These are phyloP conservation scores for Hozukius guyotensis DNA, from an alignment of 2,797 vertebrate genomes.

Conservation along the genomic window DNA sequence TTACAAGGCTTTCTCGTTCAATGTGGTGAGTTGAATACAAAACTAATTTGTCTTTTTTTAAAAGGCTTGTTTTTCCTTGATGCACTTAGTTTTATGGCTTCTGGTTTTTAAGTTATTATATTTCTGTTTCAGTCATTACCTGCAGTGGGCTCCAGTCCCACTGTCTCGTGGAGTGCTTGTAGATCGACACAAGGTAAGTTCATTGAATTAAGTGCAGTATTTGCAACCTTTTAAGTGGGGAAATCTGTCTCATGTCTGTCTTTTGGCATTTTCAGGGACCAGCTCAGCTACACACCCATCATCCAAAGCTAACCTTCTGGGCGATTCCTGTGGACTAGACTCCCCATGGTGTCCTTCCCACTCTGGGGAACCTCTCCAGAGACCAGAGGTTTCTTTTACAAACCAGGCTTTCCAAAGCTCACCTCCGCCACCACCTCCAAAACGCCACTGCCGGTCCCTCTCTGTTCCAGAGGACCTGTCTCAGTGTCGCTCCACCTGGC, in stretches of 20 bases:
- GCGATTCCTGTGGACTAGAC: constrained; percentile 75
- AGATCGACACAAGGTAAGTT: constrained; percentile 68
- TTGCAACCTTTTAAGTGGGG: not conserved
- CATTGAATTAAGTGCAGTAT: not conserved
- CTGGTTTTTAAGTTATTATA: not conserved
- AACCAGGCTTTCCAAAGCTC: constrained; percentile 84
- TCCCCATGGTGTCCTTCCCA: constrained; percentile 62
- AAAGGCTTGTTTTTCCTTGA: not conserved
- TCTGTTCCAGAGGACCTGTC: constrained; percentile 94
- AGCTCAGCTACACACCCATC: constrained; percentile 80
- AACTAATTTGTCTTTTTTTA: not conserved
- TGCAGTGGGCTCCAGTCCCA: constrained; percentile 77
- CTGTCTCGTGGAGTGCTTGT: constrained; percentile 72
- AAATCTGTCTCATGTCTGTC: constrained; percentile 17
- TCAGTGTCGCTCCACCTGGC: constrained; percentile 90
- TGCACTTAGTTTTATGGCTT: not conserved
- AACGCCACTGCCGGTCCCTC: constrained; percentile 93
- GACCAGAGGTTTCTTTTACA: constrained; percentile 73
- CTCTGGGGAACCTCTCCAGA: constrained; percentile 63
- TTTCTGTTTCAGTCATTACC: constrained; percentile 74
- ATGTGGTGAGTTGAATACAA: constrained; percentile 84
- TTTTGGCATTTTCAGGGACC: constrained; percentile 80
- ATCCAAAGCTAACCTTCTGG: constrained; percentile 81
- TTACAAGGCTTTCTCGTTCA: constrained; percentile 86
- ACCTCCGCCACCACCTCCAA: constrained; percentile 86